Base-by-base conservation (phyloP, 2,888 invertebrate genomes). In the Noctua janthe region DNA sequence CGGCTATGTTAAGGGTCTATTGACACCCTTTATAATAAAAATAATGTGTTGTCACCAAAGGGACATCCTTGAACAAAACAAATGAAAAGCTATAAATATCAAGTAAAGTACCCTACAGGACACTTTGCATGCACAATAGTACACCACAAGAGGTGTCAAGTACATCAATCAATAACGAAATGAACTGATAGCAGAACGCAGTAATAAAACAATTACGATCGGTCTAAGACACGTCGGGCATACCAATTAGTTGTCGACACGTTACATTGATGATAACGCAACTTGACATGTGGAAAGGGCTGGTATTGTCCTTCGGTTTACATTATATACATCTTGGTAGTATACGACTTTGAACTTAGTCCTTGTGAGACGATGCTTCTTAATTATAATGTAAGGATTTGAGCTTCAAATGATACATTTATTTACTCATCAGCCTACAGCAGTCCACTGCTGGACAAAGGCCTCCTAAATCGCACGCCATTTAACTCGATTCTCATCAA, bases 151-250 rank as follows among this genome's bases (percentile, higher is more conserved):
- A 78, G 74, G 76, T 79, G 87, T 84, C 85, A 86, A 84, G 81
- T 56, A 56, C 74, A 87, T 87, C 62, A 87, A 86, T 86, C 81
- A 86, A 81, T 87, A 71, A 76, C 43, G 84, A 78, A 86, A 86
- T 84, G 87, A 86, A 66, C 83, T 86, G 84, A 84, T 84, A 84
- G 51, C 66, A 73, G 72, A 67, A 72, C 67, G 83, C 74, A 56
- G 84, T 86, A 78, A 87, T 87, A 84, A 84, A 84, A 84, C 72
- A 84, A 84, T 84, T 87, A 87, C 29, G 78, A 75, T 83, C 59
- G 74, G 84, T 64, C 78, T 20, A 75, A 78, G 83, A 75, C 83
- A 75, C 72, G 72, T 87, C 87, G 78, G 87, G n/a, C 83, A 84
- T 84, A 20, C 84, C 66, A 84, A 84, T 84, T 84, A 84, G 66